These are phyloP conservation scores for Pangasius macronema DNA, from an alignment of 2,797 vertebrate species.

Conservation along the genomic window DNA sequence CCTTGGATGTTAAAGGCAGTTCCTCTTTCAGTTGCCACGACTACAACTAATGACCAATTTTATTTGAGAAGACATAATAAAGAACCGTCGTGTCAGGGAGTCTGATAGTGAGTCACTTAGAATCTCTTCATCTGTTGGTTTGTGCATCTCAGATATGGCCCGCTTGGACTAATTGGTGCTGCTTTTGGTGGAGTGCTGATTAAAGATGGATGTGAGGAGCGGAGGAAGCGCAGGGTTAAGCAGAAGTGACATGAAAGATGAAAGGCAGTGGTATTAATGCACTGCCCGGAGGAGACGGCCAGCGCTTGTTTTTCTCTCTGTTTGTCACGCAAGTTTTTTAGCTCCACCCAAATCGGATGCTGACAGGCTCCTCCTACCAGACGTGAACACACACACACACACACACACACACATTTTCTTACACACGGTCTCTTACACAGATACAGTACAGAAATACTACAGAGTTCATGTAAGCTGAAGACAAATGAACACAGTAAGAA, in stretches of 20 bases:
- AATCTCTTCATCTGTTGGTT: conserved; percentile 35
- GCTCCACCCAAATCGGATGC: conserved; percentile 44
- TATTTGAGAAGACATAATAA: conserved; percentile 48
- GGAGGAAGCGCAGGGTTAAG: conserved; percentile 60
- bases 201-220: conserved; percentile 63
- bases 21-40: conserved; percentile 53
- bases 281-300: conserved; percentile 60
- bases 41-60: conserved; percentile 51
- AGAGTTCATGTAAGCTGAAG: background rate
- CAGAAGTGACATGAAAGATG: conserved; percentile 70
- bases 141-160: conserved; percentile 41
- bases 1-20: conserved; percentile 34
- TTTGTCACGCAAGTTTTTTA: conserved; percentile 63
- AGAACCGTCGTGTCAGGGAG: conserved; percentile 22
- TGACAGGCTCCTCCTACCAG: conserved; percentile 37
- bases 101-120: conserved; percentile 45
- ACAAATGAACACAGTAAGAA: background rate
- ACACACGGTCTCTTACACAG: background rate
- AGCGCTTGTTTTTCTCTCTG: conserved; percentile 57
- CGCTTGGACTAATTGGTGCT: conserved; percentile 52
- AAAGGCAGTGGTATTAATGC: conserved; percentile 64
- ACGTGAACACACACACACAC: background rate
- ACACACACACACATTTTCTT: background rate
- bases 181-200: conserved; percentile 59
- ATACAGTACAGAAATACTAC: background rate